phyloP scores from a whole-genome alignment of 2,888 invertebrate genomes.

The Metacarcinus magister region DNA sequence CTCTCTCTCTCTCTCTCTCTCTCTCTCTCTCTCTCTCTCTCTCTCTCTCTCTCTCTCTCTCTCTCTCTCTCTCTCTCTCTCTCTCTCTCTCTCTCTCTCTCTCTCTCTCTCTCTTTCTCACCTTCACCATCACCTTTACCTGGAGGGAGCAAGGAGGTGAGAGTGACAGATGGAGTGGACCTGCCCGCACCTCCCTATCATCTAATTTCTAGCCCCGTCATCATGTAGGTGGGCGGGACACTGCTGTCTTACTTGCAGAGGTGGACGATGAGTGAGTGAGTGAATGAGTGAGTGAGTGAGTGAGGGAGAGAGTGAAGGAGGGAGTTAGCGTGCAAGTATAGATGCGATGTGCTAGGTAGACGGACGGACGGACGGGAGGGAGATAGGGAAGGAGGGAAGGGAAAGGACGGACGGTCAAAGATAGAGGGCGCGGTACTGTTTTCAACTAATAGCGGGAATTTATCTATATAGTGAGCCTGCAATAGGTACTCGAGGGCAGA shows the following conservation, averaged over 20 bases:
- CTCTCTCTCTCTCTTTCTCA: conserved; percentile 58
- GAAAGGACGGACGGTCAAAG: neutral
- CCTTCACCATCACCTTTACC: neutral
- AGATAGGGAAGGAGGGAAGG: neutral
- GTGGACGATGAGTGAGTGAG: neutral
- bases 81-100: conserved; percentile 60
- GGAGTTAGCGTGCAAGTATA: neutral
- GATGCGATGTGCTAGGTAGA: too few relatives aligned
- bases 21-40: conserved; percentile 26
- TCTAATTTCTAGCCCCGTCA: neutral
- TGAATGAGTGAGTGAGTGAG: conserved; percentile 5
- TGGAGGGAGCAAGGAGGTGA: neutral
- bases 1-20: neutral
- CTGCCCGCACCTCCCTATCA: neutral
- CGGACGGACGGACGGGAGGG: too few relatives aligned
- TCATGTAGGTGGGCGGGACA: neutral
- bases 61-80: too few relatives aligned
- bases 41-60: conserved; percentile 6
- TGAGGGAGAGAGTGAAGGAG: neutral
- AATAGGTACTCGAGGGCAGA: neutral
- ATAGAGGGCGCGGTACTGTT: neutral
- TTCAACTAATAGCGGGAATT: neutral
- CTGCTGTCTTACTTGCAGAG: neutral
- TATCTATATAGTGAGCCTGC: neutral
- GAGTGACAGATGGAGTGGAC: neutral